Percentiles rank a stretch among this genome's conserved stretches.
Evolutionary conservation across 2,113 vertebrate species (phyloP).

Genomic region (Misgurnus anguillicaudatus): DNA sequence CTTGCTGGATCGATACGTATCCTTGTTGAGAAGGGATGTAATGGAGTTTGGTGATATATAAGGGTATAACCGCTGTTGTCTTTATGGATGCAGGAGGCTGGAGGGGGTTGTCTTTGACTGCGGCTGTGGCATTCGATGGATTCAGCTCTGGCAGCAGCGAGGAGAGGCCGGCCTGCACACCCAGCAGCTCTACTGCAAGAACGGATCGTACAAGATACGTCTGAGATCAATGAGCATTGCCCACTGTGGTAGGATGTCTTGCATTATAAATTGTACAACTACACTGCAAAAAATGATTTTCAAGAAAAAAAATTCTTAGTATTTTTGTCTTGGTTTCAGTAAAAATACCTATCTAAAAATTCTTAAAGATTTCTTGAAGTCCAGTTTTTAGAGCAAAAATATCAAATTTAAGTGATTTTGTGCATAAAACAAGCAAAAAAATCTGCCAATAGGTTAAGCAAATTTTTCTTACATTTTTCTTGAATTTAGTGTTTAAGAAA

Average conservation of each 20-base stretch:
- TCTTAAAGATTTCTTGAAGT: too few species aligned
- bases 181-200: slow-evolving; percentile 88
- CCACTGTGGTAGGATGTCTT: slow-evolving; percentile 82
- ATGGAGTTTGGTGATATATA: neutral
- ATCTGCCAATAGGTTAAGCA: too few species aligned
- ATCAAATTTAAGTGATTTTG: too few species aligned
- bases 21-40: neutral
- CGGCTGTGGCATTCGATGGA: slow-evolving; percentile 95
- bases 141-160: slow-evolving; percentile 95
- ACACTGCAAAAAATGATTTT: too few species aligned
- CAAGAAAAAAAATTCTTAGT: too few species aligned
- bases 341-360: too few species aligned
- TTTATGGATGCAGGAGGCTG: slow-evolving; percentile 76
- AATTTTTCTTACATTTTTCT: too few species aligned
- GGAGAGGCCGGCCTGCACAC: slow-evolving; percentile 85
- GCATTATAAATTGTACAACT: neutral
- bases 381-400: too few species aligned
- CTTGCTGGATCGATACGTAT: neutral
- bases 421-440: too few species aligned
- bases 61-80: slow-evolving; percentile 12
- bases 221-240: slow-evolving; percentile 91
- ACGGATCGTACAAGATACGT: slow-evolving; percentile 78
- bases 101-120: slow-evolving; percentile 93
- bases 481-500: too few species aligned
- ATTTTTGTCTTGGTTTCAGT: too few species aligned